phyloP scores from a whole-genome alignment of 2,888 invertebrate species.

The Diplazon laetatorius region DNA sequence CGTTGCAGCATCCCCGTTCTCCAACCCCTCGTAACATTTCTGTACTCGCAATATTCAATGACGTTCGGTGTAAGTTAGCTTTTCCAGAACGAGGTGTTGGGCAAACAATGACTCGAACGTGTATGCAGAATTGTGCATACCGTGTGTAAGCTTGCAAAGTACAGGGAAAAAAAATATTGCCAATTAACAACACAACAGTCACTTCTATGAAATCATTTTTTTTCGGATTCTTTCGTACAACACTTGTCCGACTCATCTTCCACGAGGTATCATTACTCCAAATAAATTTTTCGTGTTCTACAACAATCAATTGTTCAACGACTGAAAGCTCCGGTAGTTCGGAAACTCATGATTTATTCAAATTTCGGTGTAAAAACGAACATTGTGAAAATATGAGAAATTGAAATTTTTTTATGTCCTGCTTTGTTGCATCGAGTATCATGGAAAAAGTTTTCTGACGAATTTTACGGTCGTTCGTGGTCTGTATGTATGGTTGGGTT shows the following conservation, averaged over 20 bases:
- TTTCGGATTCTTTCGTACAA: too few species aligned
- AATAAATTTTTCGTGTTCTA: not conserved
- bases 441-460: conserved; percentile 11
- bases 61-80: conserved; percentile 7
- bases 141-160: too few species aligned
- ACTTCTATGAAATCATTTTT: too few species aligned
- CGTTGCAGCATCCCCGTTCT: not conserved
- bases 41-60: conserved; percentile 41
- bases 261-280: not conserved
- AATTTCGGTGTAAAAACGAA: not conserved
- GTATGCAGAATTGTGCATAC: not conserved
- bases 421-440: not conserved
- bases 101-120: not conserved
- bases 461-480: conserved; percentile 15
- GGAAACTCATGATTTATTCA: conserved; percentile 6
- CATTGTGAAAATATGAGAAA: not conserved
- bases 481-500: conserved; percentile 5
- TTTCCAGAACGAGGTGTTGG: not conserved
- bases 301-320: not conserved
- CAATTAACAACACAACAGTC: too few species aligned
- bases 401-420: not conserved
- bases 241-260: too few species aligned
- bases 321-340: not conserved
- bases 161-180: too few species aligned
- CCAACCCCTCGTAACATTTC: conserved; percentile 1